phyloP scores from a whole-genome alignment of 1,140 invertebrate species.

The Helicoverpa zea region DNA sequence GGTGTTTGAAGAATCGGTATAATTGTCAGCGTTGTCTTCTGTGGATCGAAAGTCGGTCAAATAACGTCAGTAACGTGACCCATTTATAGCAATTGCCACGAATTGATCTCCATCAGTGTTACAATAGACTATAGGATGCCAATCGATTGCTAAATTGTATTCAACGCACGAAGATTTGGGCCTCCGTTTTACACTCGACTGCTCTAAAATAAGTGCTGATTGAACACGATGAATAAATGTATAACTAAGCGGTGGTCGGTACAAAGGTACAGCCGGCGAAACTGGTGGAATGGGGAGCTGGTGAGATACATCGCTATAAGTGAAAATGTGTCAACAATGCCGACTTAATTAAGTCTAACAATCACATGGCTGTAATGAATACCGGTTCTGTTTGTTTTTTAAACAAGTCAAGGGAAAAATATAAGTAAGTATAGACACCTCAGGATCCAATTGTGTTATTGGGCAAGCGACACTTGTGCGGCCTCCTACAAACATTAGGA shows the following conservation, averaged over 20 bases:
- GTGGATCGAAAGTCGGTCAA: slow-evolving; percentile 54
- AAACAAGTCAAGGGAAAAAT: slow-evolving; percentile 57
- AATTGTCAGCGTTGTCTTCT: slow-evolving; percentile 55
- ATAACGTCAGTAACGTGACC: slow-evolving; percentile 51
- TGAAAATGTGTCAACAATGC: slow-evolving; percentile 31
- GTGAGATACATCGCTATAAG: slow-evolving; percentile 17
- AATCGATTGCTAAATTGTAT: slow-evolving; percentile 46
- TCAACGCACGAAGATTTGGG: slow-evolving; percentile 42
- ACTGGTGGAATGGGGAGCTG: not conserved
- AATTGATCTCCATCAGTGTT: slow-evolving; percentile 61
- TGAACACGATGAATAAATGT: slow-evolving; percentile 32
- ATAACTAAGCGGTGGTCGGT: slow-evolving; percentile 6
- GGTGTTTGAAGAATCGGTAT: slow-evolving; percentile 56
- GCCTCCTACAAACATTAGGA: slow-evolving; percentile 76
- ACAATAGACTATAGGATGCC: slow-evolving; percentile 44
- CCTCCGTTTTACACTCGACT: slow-evolving; percentile 41
- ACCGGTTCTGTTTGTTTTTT: slow-evolving; percentile 35
- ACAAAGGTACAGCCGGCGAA: slow-evolving; percentile 1
- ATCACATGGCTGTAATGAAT: slow-evolving; percentile 12
- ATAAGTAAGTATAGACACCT: slow-evolving; percentile 55
- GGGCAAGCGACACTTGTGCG: slow-evolving; percentile 73
- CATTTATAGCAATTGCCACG: slow-evolving; percentile 59
- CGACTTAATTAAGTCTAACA: slow-evolving; percentile 33
- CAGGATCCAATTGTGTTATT: slow-evolving; percentile 76
- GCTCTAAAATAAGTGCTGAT: slow-evolving; percentile 39